phyloP scores from a whole-genome alignment of 2,888 invertebrate species.

The Nomada fabriciana region DNA sequence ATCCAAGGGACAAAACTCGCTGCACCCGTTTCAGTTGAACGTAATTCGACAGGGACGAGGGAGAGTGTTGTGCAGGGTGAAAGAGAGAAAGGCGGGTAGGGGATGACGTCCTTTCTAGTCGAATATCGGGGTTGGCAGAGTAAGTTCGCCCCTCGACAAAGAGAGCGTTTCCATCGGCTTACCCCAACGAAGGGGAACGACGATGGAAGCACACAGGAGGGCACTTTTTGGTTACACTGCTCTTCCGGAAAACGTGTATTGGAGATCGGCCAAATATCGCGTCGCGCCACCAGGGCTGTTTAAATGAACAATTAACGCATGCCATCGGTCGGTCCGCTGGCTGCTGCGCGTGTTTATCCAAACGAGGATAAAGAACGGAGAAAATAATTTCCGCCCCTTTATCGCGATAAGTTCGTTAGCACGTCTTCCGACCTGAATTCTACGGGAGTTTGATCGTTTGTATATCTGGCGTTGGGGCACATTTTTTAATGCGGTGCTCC shows the following conservation, averaged over 20 bases:
- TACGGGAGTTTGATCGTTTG: no score
- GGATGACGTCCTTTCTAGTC: constrained; percentile 52
- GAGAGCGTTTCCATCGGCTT: constrained; percentile 59
- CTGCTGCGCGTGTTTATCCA: background rate
- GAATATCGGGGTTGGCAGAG: constrained; percentile 52
- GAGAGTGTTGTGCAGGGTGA: background rate
- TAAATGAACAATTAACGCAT: constrained; percentile 43
- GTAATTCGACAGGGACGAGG: constrained; percentile 30
- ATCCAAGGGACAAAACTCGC: constrained; percentile 16
- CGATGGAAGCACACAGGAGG: background rate
- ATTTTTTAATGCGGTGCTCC: background rate
- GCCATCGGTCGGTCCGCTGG: background rate
- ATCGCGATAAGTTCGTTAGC: no score
- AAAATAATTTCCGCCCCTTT: no score
- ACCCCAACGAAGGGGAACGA: constrained; percentile 39
- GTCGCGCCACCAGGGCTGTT: constrained; percentile 29
- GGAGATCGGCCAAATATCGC: constrained; percentile 60
- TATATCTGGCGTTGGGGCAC: no score
- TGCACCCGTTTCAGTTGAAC: constrained; percentile 38
- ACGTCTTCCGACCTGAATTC: no score
- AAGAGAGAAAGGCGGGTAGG: background rate
- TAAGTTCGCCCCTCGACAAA: constrained; percentile 60
- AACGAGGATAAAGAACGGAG: no score
- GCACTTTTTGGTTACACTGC: constrained; percentile 43
- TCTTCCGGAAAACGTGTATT: constrained; percentile 59